Base-by-base conservation (phyloP, 2,888 invertebrate species). In the Tridacna gigas region DNA sequence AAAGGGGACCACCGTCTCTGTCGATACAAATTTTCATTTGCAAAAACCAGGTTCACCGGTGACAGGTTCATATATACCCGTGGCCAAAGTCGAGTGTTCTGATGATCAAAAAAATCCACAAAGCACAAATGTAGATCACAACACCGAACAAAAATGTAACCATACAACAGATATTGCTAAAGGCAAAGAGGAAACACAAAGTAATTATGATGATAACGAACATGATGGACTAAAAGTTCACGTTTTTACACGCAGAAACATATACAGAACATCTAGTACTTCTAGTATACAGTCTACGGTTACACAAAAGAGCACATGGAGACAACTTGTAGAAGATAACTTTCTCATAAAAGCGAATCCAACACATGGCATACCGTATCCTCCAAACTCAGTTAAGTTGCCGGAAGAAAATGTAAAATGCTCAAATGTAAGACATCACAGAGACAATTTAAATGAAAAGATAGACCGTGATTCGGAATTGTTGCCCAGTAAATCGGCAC, bases 171-270 rank as follows among this genome's bases (percentile, higher is more conserved):
- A 56, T 5, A 56, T 20, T 20, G 56, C 15, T 20, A 56, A 56
- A 56, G 56, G 1, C 3, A 56, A 1, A 56, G 3, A 15, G 20
- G 26, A 9, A 15, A 15, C 56, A 20, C 56, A 3, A 20, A 56
- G 65, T 18, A 65, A 65, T 3, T 12, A 51, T 25, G 28, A 51
- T 25, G 15, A 37, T n/a, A 45, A 28, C 11, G 45, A 67, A 26
- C 45, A 67, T 7, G 67, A 45, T 37, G 20, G 11, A 15, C n/a
- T 67, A 45, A 67, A 67, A 67, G 67, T 67, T 45, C 67, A 67
- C 22, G 45, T 67, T 13, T 67, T 67, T n/a, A 67, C 67, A 18
- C 67, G 67, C 3, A 37, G n/a, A 20, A 67, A 11, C 45, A 37
- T 67, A 13, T 37, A n/a, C 20, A 67, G 67, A 45, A 67, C 67